Evolutionary conservation across 53 echinoderm and acorn worm genomes (phyloP), one percentile per base, ranked within the genome.

Genomic region (Actinopyga echinites): DNA sequence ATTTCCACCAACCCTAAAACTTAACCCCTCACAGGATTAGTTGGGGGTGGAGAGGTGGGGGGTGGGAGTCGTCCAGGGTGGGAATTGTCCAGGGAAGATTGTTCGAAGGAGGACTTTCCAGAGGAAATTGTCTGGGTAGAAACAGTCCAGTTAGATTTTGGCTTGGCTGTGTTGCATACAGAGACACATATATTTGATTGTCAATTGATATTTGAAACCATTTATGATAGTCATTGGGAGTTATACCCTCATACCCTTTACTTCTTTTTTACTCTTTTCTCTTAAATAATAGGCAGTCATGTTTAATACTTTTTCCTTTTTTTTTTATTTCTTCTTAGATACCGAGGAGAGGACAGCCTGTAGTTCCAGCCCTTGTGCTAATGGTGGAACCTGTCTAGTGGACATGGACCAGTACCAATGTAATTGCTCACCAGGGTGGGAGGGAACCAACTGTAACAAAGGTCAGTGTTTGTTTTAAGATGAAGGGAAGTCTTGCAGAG

Each of bases 341-440:
- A 69, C 79, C n/a, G 79, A 85, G 12, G 92, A 95, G 58, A 44
- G 62, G 8, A 80, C 84, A 15, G 62, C 81, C 23, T 95, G 95
- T 38, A 90, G 86, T 19, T 82, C 85, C 3, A 32, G 82, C 12
- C 95, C 95, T 0, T 95, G 95, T 65, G 75, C 52, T 19, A 92
- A 90, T 26, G 90, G 92, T 19, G 90, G 64, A 29, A 83, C 68
- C 3, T 90, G 90, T 49, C 69, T 58, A 40, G 88, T 53, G 11
- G 65, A 88, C 29, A 73, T 33, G 45, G 87, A 88, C 56, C 34
- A 67, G 32, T 83, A 88, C 57, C 56, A 85, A 22, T 94, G 94
- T 69, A 33, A 44, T 10, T 94, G 94, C 53, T 44, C 60, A 9
- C 71, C 66, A 10, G 94, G 94, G 21, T 94, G 94, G 94, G 58